A percentile compares a stretch with the other conserved stretches of the same genome.
Conservation (phyloP, 2,113 vertebrate genomes). For the Hylia prasina region DNA sequence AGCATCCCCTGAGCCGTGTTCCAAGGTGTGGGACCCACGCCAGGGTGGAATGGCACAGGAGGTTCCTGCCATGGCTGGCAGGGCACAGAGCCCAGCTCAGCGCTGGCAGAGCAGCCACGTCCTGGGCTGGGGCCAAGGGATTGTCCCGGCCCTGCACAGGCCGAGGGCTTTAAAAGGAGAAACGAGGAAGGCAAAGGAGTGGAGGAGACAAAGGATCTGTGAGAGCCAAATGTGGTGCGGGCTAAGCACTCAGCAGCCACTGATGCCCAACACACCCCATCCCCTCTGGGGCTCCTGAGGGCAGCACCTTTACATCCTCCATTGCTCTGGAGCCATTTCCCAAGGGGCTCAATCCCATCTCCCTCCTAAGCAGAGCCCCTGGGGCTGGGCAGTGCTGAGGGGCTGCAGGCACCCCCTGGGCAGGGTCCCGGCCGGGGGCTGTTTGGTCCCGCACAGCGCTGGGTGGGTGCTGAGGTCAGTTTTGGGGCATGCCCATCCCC, state of each 20-base stretch:
- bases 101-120: background rate
- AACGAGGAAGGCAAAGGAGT: background rate
- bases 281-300: accelerated
- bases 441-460: background rate
- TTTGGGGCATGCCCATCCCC: background rate
- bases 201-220: background rate
- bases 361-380: background rate
- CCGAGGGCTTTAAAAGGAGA: constrained; percentile 50
- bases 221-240: background rate
- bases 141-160: background rate
- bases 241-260: accelerated
- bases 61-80: background rate
- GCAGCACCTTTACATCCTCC: accelerated
- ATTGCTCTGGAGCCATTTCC: background rate
- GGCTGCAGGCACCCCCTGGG: background rate
- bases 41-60: background rate
- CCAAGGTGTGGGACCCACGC: accelerated
- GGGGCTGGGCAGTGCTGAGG: background rate
- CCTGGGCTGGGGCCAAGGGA: background rate
- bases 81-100: background rate
- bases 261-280: accelerated
- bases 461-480: background rate
- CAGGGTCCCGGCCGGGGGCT: background rate
- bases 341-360: accelerated
- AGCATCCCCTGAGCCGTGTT: accelerated